Evolutionary conservation across 2,797 vertebrate genomes (phyloP), one percentile per base, ranked within the genome.

Genomic region (Lycodopsis pacificus): DNA sequence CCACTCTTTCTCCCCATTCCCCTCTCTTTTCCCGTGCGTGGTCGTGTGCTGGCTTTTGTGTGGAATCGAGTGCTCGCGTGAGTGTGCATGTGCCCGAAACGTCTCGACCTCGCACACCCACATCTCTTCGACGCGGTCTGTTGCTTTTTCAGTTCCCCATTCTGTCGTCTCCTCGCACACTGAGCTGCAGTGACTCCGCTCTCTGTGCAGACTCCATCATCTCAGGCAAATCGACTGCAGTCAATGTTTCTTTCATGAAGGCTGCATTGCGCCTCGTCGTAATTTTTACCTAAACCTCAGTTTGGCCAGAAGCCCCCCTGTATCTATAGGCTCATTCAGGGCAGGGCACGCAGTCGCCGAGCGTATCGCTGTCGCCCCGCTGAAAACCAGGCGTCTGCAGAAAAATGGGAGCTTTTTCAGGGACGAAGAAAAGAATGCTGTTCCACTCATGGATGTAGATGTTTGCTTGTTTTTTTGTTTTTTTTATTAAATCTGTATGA

Each of bases 321-420:
- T 67, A 85, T 92, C 88, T 92, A 84, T 88, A 79, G 88, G 80
- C 80, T 88, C 90, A 90, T 91, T 93, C 88, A 92, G 88, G 59
- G 53, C 74, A 17, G 62, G 54, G 49, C 53, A 4, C n/a, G 58
- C 76, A 25, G 81, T 32, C 36, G 3, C 68, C n/a, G 20, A 71
- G 74, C 56, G 1, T 76, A 81, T 86, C 81, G 30, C 82, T 77
- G 82, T 80, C 76, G 63, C 81, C 66, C 30, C 46, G 30, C 72
- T 85, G 12, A 27, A 19, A 71, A 68, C 66, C 76, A 82, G 67
- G 51, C 59, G 15, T 78, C 75, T 71, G 63, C 73, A 82, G 10
- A 12, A 73, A 73, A 84, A 46, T 44, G 14, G 6, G 42, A 74
- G 49, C 65, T 54, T 32, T 65, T 72, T 65, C 65, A 73, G 8